Percentiles rank a stretch among this genome's conserved stretches.
phyloP scores from a whole-genome alignment of 1,140 invertebrate genomes.

The Phortica variegata region DNA sequence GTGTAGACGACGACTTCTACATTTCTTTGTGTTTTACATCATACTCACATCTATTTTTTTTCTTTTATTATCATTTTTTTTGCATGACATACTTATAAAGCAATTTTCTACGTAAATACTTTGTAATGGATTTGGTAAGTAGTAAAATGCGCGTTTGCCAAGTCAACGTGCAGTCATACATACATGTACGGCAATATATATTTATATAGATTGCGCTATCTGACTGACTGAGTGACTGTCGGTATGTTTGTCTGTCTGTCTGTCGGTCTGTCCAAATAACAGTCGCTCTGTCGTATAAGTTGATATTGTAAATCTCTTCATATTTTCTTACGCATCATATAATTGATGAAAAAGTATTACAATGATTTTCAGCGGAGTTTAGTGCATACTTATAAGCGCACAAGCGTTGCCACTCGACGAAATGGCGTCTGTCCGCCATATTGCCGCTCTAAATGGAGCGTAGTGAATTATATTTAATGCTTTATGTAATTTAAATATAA shows the following conservation, averaged over 20 bases:
- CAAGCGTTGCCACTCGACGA: too few species aligned
- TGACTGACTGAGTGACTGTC: neutral
- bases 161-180: too few species aligned
- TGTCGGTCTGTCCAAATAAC: slow-evolving; percentile 21
- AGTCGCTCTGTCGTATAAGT: too few species aligned
- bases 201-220: neutral
- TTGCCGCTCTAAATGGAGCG: slow-evolving; percentile 52
- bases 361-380: slow-evolving; percentile 45
- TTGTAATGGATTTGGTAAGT: slow-evolving; percentile 55
- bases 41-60: too few species aligned
- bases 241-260: slow-evolving; percentile 13
- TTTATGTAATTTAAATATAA: slow-evolving; percentile 55
- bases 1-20: too few species aligned
- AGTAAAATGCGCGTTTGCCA: slow-evolving; percentile 51
- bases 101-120: slow-evolving; percentile 55
- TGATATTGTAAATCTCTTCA: slow-evolving; percentile 50
- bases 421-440: slow-evolving; percentile 19
- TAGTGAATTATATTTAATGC: slow-evolving; percentile 54
- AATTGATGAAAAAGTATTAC: slow-evolving; percentile 54
- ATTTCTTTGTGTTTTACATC: too few species aligned
- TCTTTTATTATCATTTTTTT: too few species aligned
- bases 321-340: slow-evolving; percentile 49
- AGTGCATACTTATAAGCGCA: slow-evolving; percentile 17
- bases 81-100: slow-evolving; percentile 28
- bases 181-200: slow-evolving; percentile 32